Conservation (phyloP, 2,888 invertebrate genomes). For the Leptopterna dolabrata region DNA sequence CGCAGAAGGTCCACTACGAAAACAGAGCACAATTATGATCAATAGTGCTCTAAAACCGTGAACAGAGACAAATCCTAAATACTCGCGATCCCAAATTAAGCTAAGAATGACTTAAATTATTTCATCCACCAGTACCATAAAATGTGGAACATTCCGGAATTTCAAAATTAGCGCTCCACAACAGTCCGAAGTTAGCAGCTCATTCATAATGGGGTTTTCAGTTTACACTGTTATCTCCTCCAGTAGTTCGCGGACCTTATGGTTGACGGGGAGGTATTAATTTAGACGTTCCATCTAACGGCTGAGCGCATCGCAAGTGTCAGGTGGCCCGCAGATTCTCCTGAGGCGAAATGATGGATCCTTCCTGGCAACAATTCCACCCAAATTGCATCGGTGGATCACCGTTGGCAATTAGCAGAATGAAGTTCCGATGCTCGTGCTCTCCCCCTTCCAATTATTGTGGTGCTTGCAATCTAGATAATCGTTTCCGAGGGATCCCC, state of each 20-base stretch:
- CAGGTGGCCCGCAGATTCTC: conserved; percentile 19
- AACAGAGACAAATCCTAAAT: too few relatives aligned
- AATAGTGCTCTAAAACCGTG: too few relatives aligned
- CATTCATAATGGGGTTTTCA: too few relatives aligned
- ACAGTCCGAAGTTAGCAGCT: too few relatives aligned
- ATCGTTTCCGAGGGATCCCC: neutral
- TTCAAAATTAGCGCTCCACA: too few relatives aligned
- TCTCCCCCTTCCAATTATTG: conserved; percentile 31
- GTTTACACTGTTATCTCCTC: too few relatives aligned
- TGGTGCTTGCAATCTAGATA: conserved; percentile 4
- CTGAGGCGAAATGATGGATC: conserved; percentile 34
- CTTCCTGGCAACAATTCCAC: neutral
- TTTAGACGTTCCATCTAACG: conserved; percentile 44
- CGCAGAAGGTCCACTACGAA: too few relatives aligned
- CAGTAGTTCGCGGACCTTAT: neutral
- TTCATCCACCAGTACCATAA: too few relatives aligned
- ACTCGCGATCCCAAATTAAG: too few relatives aligned
- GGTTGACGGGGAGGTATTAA: neutral
- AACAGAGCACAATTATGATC: too few relatives aligned
- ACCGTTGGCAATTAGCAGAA: conserved; percentile 45
- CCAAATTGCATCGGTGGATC: conserved; percentile 41
- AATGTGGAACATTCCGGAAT: too few relatives aligned
- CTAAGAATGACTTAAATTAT: too few relatives aligned
- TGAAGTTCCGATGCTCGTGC: conserved; percentile 23
- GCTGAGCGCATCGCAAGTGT: conserved; percentile 17